These are phyloP conservation scores for Callipepla squamata DNA, from an alignment of 2,113 vertebrate genomes.

Conservation along the genomic window DNA sequence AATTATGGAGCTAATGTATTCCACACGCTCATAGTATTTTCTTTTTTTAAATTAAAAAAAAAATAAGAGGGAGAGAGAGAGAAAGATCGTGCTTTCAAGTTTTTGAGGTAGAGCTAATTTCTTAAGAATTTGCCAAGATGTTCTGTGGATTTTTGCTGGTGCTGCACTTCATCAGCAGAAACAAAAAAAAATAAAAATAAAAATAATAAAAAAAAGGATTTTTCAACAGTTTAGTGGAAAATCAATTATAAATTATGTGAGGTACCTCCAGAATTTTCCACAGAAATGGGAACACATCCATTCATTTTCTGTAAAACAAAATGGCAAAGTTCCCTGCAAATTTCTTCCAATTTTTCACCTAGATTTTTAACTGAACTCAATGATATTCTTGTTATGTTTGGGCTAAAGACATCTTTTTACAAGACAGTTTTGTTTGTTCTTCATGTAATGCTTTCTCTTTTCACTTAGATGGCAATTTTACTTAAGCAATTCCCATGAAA, in stretches of 20 bases:
- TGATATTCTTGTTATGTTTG: conserved; percentile 42
- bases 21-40: background rate
- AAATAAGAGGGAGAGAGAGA: background rate
- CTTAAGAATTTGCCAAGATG: conserved; percentile 55
- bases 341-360: conserved; percentile 53
- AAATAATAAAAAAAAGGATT: background rate
- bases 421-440: background rate
- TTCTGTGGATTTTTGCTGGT: conserved; percentile 60
- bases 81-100: background rate
- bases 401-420: background rate
- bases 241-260: conserved; percentile 69
- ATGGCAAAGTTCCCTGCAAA: conserved; percentile 46
- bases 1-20: background rate
- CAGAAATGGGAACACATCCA: conserved; percentile 53
- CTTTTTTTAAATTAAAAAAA: background rate
- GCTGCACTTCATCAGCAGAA: conserved; percentile 35
- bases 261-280: conserved; percentile 53
- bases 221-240: conserved; percentile 67
- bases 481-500: background rate
- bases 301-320: conserved; percentile 64
- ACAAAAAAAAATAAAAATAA: conserved; percentile 12
- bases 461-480: conserved; percentile 29
- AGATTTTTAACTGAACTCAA: background rate
- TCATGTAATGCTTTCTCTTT: background rate
- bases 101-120: conserved; percentile 57